phyloP scores from a whole-genome alignment of 2,797 vertebrate genomes.

The Chaunax sp. region DNA sequence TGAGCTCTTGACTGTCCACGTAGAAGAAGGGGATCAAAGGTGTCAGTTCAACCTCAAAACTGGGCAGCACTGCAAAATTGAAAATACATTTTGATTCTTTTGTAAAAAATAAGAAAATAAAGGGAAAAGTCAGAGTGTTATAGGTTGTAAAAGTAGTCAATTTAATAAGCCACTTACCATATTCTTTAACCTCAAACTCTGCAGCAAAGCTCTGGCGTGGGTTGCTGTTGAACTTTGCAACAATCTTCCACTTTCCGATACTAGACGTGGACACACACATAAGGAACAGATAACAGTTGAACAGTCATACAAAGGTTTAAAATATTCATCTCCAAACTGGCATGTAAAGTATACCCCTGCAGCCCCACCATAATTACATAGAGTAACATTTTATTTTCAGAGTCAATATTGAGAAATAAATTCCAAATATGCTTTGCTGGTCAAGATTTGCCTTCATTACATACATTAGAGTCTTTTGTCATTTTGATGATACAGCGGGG shows the following conservation, averaged over 20 bases:
- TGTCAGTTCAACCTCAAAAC: conserved; percentile 77
- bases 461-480: too few relatives aligned
- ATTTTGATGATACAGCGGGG: too few relatives aligned
- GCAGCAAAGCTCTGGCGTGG: conserved; percentile 1
- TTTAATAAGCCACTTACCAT: background rate
- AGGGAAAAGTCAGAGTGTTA: too few relatives aligned
- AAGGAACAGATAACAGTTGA: background rate
- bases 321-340: background rate
- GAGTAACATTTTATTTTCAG: too few relatives aligned
- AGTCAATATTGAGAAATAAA: too few relatives aligned
- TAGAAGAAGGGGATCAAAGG: conserved; percentile 62
- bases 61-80: conserved; percentile 76
- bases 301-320: background rate
- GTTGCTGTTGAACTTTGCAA: conserved; percentile 1
- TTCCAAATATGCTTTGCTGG: too few relatives aligned
- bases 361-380: too few relatives aligned
- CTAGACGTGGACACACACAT: background rate
- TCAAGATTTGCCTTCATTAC: too few relatives aligned
- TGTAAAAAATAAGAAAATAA: too few relatives aligned
- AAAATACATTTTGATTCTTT: too few relatives aligned
- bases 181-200: conserved; percentile 7
- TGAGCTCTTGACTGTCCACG: conserved; percentile 57
- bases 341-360: too few relatives aligned
- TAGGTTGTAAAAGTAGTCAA: too few relatives aligned
- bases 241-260: background rate